These are phyloP conservation scores for Drosophila aff. DNA, from an alignment of 1,140 invertebrate species.

Conservation along the genomic window DNA sequence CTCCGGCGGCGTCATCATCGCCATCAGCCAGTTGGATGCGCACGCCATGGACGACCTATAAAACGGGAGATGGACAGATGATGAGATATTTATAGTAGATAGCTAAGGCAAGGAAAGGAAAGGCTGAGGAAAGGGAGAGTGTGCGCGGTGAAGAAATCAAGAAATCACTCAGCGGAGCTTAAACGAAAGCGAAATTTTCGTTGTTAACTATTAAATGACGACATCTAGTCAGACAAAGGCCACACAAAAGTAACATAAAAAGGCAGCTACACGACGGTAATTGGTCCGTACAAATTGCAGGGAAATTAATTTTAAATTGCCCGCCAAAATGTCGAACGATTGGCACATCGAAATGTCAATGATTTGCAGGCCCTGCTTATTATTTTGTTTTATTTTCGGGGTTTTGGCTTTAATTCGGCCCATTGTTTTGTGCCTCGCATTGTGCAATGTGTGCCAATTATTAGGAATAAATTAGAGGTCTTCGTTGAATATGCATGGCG, in stretches of 20 bases:
- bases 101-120: conserved; percentile 2
- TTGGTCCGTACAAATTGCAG: conserved; percentile 75
- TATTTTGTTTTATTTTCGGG: conserved; percentile 33
- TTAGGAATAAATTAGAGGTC: conserved; percentile 69
- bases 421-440: conserved; percentile 41
- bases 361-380: conserved; percentile 57
- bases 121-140: conserved; percentile 14
- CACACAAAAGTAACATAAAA: conserved; percentile 64
- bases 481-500: conserved; percentile 67
- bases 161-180: conserved; percentile 52
- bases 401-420: conserved; percentile 30
- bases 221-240: conserved; percentile 68
- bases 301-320: conserved; percentile 80
- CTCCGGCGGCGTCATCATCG: conserved; percentile 43
- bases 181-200: conserved; percentile 74
- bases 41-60: conserved; percentile 93
- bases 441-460: conserved; percentile 79
- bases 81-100: conserved; percentile 14
- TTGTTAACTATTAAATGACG: conserved; percentile 72
- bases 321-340: conserved; percentile 80
- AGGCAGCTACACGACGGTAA: conserved; percentile 47
- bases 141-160: conserved; percentile 17
- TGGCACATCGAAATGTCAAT: conserved; percentile 79
- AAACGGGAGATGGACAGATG: conserved; percentile 36
- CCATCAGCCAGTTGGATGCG: conserved; percentile 87